Conservation (phyloP, 2,113 vertebrate genomes). For the Regulus satrapa region DNA sequence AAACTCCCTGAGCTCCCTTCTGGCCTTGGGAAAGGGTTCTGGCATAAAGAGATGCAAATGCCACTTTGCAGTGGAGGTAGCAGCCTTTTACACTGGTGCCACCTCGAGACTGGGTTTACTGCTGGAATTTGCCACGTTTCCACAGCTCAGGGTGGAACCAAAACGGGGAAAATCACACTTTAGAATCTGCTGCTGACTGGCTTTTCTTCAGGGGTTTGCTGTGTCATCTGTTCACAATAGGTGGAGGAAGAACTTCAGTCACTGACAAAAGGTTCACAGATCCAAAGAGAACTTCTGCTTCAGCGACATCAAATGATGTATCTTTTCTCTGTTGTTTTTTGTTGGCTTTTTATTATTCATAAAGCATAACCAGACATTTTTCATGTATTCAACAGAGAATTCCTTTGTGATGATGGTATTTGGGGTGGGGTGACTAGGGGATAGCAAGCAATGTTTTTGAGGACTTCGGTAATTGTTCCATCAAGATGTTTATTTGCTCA, state of each 20-base stretch:
- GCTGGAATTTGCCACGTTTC: background rate
- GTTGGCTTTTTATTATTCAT: too few species aligned
- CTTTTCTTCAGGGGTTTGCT: background rate
- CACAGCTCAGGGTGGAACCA: background rate
- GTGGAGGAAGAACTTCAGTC: constrained; percentile 60
- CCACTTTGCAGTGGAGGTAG: background rate
- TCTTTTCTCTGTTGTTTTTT: background rate
- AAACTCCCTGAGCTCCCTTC: background rate
- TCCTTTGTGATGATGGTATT: background rate
- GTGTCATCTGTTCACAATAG: constrained; percentile 40
- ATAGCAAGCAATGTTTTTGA: background rate
- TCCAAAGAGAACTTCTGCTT: constrained; percentile 50
- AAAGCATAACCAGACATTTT: background rate
- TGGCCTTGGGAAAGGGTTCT: background rate
- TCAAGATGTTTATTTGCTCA: background rate
- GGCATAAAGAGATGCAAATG: background rate
- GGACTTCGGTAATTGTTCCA: background rate
- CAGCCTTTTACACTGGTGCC: background rate
- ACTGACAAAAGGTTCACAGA: constrained; percentile 55
- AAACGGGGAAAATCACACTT: background rate
- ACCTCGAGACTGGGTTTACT: background rate
- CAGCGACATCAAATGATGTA: constrained; percentile 75
- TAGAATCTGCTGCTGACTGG: background rate
- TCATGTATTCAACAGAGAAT: accelerated
- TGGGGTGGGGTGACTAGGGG: too few species aligned